Conservation (phyloP, 2,797 vertebrate genomes). For the Micrastur ruficollis region DNA sequence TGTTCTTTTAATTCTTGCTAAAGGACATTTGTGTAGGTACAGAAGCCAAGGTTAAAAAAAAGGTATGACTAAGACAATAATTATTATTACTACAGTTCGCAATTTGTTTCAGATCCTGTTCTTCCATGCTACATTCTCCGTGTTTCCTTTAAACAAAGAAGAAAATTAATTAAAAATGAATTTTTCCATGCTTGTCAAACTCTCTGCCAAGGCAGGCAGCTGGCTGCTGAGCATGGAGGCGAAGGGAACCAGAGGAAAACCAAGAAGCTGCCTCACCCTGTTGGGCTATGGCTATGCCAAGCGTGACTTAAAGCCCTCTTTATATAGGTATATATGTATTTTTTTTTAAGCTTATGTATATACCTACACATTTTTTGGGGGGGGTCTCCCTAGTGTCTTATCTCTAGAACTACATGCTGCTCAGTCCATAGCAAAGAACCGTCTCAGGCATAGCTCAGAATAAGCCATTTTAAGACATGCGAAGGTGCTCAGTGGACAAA, state of each 20-base stretch:
- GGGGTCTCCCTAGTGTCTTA: background rate
- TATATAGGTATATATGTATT: background rate
- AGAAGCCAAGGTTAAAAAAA: background rate
- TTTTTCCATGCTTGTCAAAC: background rate
- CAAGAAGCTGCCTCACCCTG: background rate
- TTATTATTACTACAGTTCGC: background rate
- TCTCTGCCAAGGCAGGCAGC: background rate
- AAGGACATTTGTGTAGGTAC: background rate
- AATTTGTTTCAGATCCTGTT: background rate
- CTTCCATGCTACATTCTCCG: background rate
- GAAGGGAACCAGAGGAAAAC: background rate
- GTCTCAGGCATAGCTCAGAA: background rate
- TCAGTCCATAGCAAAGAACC: background rate
- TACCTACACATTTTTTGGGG: rapidly evolving
- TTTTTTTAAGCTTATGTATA: background rate
- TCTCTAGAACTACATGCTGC: background rate
- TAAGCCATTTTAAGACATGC: background rate
- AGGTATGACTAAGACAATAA: background rate
- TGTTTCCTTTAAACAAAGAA: background rate
- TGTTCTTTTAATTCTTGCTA: background rate
- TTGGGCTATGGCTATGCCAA: background rate
- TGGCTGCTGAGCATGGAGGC: rapidly evolving
- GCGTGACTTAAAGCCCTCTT: background rate
- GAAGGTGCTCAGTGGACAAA: background rate
- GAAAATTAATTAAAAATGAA: background rate